These are phyloP conservation scores for Cheumatopsyche charites DNA, from an alignment of 1,140 invertebrate genomes.

Conservation along the genomic window DNA sequence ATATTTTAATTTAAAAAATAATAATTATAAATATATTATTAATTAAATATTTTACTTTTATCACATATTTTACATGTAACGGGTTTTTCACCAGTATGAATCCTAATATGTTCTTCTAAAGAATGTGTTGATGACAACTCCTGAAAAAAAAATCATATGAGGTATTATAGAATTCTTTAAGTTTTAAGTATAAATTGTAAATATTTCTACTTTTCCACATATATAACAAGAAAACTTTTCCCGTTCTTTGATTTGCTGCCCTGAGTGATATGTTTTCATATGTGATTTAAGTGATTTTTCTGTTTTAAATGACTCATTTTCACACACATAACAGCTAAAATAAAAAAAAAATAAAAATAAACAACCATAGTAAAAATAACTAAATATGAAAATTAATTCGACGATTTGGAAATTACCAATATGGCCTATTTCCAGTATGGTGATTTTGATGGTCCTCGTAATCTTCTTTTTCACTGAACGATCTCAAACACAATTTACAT, in stretches of 20 bases:
- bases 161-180: background rate
- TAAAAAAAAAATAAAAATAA: slow-evolving; percentile 2
- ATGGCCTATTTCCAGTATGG: slow-evolving; percentile 77
- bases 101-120: slow-evolving; percentile 49
- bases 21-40: background rate
- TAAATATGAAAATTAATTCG: background rate
- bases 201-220: slow-evolving; percentile 39
- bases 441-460: slow-evolving; percentile 76
- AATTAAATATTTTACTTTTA: slow-evolving; percentile 45
- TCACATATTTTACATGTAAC: slow-evolving; percentile 50
- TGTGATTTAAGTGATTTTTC: slow-evolving; percentile 37
- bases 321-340: slow-evolving; percentile 41
- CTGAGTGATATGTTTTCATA: slow-evolving; percentile 28
- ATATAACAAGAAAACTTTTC: slow-evolving; percentile 37
- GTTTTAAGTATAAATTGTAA: background rate
- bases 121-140: slow-evolving; percentile 48
- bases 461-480: slow-evolving; percentile 75
- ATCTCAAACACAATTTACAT: slow-evolving; percentile 71
- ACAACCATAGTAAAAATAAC: no score
- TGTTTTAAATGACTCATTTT: slow-evolving; percentile 39
- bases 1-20: background rate
- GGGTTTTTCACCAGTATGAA: slow-evolving; percentile 52
- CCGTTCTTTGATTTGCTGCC: background rate
- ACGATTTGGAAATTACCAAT: slow-evolving; percentile 29
- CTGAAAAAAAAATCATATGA: slow-evolving; percentile 28